Evolutionary conservation across 1,140 invertebrate genomes (phyloP).

Genomic region (Chrysomallon squamiferum): DNA sequence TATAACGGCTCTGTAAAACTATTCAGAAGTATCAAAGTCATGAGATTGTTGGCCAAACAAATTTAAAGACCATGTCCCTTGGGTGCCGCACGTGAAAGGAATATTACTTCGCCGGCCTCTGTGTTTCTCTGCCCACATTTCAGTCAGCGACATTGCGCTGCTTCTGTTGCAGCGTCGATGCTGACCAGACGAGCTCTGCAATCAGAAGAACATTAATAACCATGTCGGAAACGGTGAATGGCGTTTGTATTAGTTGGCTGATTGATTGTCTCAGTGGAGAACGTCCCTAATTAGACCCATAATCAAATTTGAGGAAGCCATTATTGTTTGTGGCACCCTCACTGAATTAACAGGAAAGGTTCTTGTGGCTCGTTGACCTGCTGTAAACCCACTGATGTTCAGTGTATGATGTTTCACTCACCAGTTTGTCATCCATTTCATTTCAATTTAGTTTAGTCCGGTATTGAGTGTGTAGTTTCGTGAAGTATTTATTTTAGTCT

Average conservation of each 20-base stretch:
- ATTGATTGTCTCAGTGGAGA: conserved; percentile 39
- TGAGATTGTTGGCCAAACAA: conserved; percentile 4
- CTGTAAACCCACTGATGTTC: too few relatives aligned
- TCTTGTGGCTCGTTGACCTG: conserved; percentile 17
- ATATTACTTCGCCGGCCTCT: not conserved
- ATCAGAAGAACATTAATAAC: conserved; percentile 39
- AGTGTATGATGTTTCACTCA: too few relatives aligned
- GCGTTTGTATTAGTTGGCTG: conserved; percentile 39
- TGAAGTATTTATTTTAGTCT: too few relatives aligned
- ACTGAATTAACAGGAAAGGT: conserved; percentile 35
- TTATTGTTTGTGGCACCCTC: conserved; percentile 33
- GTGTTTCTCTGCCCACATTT: not conserved
- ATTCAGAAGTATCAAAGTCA: not conserved
- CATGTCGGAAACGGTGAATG: conserved; percentile 29
- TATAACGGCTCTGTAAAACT: too few relatives aligned
- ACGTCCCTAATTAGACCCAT: conserved; percentile 35
- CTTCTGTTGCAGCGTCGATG: too few relatives aligned
- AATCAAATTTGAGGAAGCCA: conserved; percentile 41
- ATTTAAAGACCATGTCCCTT: conserved; percentile 2
- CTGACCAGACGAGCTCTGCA: conserved; percentile 13
- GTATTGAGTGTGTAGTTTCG: too few relatives aligned
- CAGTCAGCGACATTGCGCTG: not conserved
- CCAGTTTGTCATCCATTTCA: too few relatives aligned
- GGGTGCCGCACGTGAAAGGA: not conserved
- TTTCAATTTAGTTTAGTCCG: too few relatives aligned